Evolutionary conservation across 2,113 vertebrate species (phyloP).

Genomic region (Promerops cafer): DNA sequence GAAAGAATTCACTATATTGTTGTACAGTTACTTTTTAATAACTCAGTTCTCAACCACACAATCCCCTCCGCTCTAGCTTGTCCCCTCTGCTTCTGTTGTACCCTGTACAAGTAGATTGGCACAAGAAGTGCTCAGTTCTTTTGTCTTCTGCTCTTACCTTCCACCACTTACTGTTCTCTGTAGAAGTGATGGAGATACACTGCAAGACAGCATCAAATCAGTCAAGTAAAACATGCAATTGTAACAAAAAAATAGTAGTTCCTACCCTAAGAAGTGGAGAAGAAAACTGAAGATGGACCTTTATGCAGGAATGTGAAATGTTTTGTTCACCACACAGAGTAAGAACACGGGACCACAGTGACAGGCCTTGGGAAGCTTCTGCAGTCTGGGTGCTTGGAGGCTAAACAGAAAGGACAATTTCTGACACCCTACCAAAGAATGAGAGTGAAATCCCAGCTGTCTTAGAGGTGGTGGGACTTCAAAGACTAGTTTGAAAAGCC

Average conservation of each 20-base stretch:
- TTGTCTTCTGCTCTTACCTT: neutral
- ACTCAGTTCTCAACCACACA: neutral
- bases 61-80: neutral
- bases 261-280: neutral
- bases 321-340: neutral
- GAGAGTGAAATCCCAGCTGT: neutral
- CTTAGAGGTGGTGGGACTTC: neutral
- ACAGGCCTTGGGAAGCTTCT: neutral
- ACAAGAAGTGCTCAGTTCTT: neutral
- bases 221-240: neutral
- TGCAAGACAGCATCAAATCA: neutral
- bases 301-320: neutral
- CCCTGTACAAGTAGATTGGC: neutral
- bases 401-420: neutral
- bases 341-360: rapidly evolving
- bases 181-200: neutral
- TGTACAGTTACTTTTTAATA: neutral
- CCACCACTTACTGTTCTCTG: neutral
- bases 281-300: neutral
- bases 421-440: neutral
- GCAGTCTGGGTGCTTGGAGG: neutral
- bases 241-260: neutral
- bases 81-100: neutral
- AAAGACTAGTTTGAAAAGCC: neutral
- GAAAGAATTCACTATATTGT: neutral